phyloP scores from a whole-genome alignment of 2,888 invertebrate species.

The Pyrrhosoma nymphula region DNA sequence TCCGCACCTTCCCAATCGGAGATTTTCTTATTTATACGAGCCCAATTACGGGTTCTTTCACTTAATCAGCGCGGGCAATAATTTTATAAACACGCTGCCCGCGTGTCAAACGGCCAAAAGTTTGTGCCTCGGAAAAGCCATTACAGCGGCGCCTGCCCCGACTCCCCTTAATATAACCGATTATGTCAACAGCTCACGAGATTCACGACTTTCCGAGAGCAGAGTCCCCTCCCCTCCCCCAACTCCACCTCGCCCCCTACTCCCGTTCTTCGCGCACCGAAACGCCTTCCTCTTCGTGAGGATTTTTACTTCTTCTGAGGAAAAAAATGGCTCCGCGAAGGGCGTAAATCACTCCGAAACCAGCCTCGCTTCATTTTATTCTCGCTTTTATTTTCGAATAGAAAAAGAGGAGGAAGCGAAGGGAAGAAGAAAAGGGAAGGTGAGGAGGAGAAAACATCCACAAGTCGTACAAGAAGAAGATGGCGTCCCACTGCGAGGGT shows the following conservation, averaged over 20 bases:
- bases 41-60: not conserved
- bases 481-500: slow-evolving; percentile 7
- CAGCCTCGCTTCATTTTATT: slow-evolving; percentile 46
- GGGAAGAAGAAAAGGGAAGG: not conserved
- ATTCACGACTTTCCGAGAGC: slow-evolving; percentile 41
- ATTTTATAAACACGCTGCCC: not conserved
- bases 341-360: slow-evolving; percentile 58
- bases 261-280: not conserved
- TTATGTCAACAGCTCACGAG: slow-evolving; percentile 65
- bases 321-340: slow-evolving; percentile 16
- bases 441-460: not conserved
- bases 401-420: not conserved
- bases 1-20: not conserved
- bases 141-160: not conserved
- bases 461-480: slow-evolving; percentile 15
- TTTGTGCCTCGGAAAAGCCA: slow-evolving; percentile 44
- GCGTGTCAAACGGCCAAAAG: not conserved
- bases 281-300: not conserved
- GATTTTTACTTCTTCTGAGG: slow-evolving; percentile 37
- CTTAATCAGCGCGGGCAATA: slow-evolving; percentile 11
- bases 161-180: slow-evolving; percentile 63
- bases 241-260: not conserved
- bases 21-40: not conserved
- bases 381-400: slow-evolving; percentile 23
- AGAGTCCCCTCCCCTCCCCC: not conserved